Base-by-base conservation (phyloP, 2,888 invertebrate species). In the Adelphocoris suturalis region DNA sequence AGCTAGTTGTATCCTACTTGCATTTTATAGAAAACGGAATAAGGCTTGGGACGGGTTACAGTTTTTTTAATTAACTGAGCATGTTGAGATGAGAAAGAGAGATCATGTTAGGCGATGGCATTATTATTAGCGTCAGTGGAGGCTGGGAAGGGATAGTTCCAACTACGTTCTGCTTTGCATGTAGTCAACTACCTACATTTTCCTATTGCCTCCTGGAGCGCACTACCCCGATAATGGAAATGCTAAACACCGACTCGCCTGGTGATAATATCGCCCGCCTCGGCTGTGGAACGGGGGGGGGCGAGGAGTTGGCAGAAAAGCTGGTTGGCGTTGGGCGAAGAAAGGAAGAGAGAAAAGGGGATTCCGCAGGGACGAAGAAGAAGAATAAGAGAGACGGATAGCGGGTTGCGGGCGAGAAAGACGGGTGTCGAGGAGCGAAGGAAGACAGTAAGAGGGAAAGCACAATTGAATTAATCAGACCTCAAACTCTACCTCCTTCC, bases 391-490 rank as follows among this genome's bases (percentile, higher is more conserved):
- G 48, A n/a, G 78, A 78, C 27, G 48, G 76, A 76, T 27, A 48
- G 81, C 46, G 28, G 81, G 27, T 52, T 19, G 27, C n/a, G 23
- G 52, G n/a, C 52, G 13, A 48, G 52, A 52, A n/a, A 68, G 68
- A 27, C n/a, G 57, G 57, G 57, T 27, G 68, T 68, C 68, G 68
- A 52, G 27, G 82, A 52, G 23, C 46, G 46, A 23, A 52, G 23
- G 82, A 82, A 23, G 52, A 82, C 88, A 80, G 52, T 68, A 78
- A 55, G 80, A 88, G 52, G 88, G 88, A 88, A 88, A 78, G 88
- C 78, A 78, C 88, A 88, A 88, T 88, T 88, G 88, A 88, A 88
- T 88, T 88, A 88, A 88, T 88, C 88, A 88, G 88, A 88, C 88
- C 88, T 76, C 88, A 88, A 88, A 88, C 88, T 88, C 88, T 47